These are phyloP conservation scores for Ivindomyrus marchei DNA, from an alignment of 2,113 vertebrate genomes.

Conservation along the genomic window DNA sequence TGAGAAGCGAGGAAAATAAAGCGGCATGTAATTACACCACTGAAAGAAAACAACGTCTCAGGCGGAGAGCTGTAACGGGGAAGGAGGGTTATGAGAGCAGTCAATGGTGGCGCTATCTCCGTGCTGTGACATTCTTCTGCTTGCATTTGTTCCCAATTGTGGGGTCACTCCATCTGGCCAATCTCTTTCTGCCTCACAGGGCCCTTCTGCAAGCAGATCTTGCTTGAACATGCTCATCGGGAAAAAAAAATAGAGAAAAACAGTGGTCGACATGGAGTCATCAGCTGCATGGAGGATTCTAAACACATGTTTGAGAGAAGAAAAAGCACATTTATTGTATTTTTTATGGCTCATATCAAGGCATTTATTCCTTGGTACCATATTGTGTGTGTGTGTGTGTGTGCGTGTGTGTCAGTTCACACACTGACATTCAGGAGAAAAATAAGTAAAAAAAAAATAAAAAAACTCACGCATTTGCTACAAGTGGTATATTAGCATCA, in stretches of 20 bases:
- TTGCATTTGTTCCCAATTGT: conserved; percentile 46
- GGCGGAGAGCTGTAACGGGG: not conserved
- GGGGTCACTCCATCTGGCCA: conserved; percentile 37
- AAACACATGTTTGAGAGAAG: not conserved
- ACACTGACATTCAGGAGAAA: not conserved
- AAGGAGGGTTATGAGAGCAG: conserved; percentile 48
- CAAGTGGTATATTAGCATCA: not conserved
- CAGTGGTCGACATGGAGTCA: not conserved
- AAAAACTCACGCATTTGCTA: too few species aligned
- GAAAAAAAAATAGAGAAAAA: conserved; percentile 26
- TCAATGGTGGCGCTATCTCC: conserved; percentile 44
- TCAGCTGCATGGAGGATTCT: not conserved
- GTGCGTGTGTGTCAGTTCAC: not conserved
- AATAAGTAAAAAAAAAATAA: not conserved
- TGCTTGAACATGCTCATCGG: conserved; percentile 15
- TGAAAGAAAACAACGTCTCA: not conserved
- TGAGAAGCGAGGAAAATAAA: conserved; percentile 52
- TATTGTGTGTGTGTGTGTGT: not conserved
- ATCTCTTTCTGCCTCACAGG: conserved; percentile 31
- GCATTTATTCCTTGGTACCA: not conserved
- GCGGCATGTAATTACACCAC: conserved; percentile 56
- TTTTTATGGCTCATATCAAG: not conserved
- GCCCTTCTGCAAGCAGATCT: conserved; percentile 43
- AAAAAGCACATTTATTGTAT: not conserved
- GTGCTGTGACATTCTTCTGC: conserved; percentile 52